Base-by-base conservation (phyloP, 1,140 invertebrate species). In the Eumaeus atala region DNA sequence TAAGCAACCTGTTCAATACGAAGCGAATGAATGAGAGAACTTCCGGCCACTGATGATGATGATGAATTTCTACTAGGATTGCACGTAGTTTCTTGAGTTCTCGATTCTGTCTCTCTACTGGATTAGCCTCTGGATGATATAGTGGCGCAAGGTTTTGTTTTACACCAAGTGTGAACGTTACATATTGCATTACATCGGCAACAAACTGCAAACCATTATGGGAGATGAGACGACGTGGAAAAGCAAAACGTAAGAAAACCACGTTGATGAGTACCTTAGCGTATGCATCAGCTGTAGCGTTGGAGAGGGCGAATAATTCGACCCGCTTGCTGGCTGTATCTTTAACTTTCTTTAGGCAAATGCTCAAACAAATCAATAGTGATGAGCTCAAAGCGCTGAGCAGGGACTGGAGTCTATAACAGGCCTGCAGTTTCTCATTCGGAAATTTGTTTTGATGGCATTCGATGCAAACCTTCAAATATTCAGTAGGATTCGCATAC, bases 91-190 rank as follows among this genome's bases (percentile, higher is more conserved):
- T 59, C 53, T 88, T 87, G 0, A 89, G 16, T 11, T 79, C 77
- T 11, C 74, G 48, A 57, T 89, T 89, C 10, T 77, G 74, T 7
- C 85, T 53, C 60, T 89, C 87, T 0, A 74, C 72, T 0, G 72
- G 74, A 51, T 48, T 48, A 4, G 47, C 47, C n/a, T 48, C 47
- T n/a, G 47, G 47, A 21, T 48, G 47, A 48, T 28, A 48, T 11
- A 68, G 17, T 0, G 75, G 70, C 1, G 62, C 72, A 9, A 71
- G 61, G 17, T 54, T 64, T 51, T 70, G 66, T 5, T 68, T 49
- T 4, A 72, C 60, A 14, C 56, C 57, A 0, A 72, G 12, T 9
- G 56, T 52, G 21, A 21, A 54, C 34, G 51, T 60, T 1, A 17
- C 10, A 18, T 69, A 48, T 21, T 70, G 67, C 66, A 73, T 73